Evolutionary conservation across 2,888 invertebrate genomes (phyloP).

Genomic region (Theodoxus fluviatilis): DNA sequence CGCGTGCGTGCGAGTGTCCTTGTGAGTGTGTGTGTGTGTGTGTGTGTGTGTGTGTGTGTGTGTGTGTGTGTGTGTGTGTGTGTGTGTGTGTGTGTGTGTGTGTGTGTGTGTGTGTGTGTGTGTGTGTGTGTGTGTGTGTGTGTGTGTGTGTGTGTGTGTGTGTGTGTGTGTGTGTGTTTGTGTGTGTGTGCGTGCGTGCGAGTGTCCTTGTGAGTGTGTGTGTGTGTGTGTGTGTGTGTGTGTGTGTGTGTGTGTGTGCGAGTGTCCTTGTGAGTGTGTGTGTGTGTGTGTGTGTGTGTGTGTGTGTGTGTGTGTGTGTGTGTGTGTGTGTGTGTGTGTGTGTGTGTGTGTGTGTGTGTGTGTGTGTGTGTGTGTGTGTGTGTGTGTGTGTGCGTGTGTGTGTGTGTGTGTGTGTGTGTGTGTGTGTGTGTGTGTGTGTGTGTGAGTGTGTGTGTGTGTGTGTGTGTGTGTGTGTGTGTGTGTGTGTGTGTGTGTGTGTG

Average conservation of each 20-base stretch:
- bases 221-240: too few species aligned
- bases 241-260: too few species aligned
- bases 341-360: slow-evolving; percentile 4
- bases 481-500: too few species aligned
- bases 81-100: slow-evolving; percentile 15
- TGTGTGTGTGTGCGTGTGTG: neutral
- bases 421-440: neutral
- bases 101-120: neutral
- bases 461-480: too few species aligned
- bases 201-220: too few species aligned
- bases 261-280: too few species aligned
- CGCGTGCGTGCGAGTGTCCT: neutral
- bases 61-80: slow-evolving; percentile 4
- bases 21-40: neutral
- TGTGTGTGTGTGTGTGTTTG: too few species aligned
- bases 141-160: neutral
- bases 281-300: too few species aligned
- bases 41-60: slow-evolving; percentile 17
- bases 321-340: slow-evolving; percentile 13
- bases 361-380: slow-evolving; percentile 17
- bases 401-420: slow-evolving; percentile 1
- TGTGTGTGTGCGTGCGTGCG: too few species aligned
- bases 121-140: neutral
- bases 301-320: neutral
- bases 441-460: too few species aligned